Evolutionary conservation across 2,888 invertebrate species (phyloP), one percentile per base, ranked within the genome.

Genomic region (Hybos culiciformis): DNA sequence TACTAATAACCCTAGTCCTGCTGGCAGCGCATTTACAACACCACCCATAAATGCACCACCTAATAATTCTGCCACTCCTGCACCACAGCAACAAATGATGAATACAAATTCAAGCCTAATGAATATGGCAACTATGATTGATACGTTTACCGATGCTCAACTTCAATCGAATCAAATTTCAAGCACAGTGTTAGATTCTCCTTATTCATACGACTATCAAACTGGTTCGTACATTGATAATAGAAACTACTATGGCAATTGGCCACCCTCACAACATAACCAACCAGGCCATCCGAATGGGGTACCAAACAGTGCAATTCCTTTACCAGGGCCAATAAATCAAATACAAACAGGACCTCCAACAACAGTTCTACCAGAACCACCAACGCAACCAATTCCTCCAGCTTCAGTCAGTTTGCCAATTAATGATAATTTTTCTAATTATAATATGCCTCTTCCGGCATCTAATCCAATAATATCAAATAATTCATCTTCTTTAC

Each of bases 161-260:
- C 65, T 87, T 24, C 86, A 87, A 63, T 86, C 83, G 58, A 83
- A 84, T 57, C 85, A 85, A 64, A 83, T 85, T 50, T 84, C 86
- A 31, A 86, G 86, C 56, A 87, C 85, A 12, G 85, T 85, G 5
- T 64, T 83, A 53, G 85, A 84, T 58, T 77, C 76, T 4, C 77
- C 78, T 9, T 75, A 77, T 50, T 65, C 75, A 21, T 75, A 77
- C 47, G 77, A 77, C 48, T 76, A 76, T 57, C 75, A 71, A 51
- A 67, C 66, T 46, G 66, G 67, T 48, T 65, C 66, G 55, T 77
- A 75, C 50, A 66, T 66, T 39, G 73, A 72, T 52, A 78, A 76
- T 48, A 69, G 80, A 36, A 78, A 78, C 54, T 77, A 77, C 54
- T 75, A 78, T 51, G 77, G 75, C 55, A 68, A 72, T 43, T 62